A percentile compares a stretch with the other conserved stretches of the same genome.
Evolutionary conservation across 2,113 vertebrate genomes (phyloP).

Genomic region (Paramormyrops kingsleyae): DNA sequence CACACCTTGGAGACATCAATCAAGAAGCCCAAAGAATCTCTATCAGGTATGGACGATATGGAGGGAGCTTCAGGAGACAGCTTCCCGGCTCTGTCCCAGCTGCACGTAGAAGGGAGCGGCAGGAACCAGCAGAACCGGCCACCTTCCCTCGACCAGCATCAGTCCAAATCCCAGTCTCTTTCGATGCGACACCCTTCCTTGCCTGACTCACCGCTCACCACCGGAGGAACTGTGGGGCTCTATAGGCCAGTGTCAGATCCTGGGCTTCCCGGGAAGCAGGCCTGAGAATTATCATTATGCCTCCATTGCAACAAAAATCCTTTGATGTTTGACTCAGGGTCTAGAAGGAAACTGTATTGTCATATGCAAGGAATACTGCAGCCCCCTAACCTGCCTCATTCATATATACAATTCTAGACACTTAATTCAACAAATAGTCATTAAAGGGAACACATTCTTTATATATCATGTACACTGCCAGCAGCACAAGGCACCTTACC

Average conservation of each 20-base stretch:
- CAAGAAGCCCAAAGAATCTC: constrained; percentile 81
- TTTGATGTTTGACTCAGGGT: constrained; percentile 95
- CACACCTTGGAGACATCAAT: constrained; percentile 68
- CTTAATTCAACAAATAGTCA: background rate
- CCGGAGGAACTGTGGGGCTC: constrained; percentile 69
- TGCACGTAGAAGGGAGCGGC: constrained; percentile 31
- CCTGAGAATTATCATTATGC: constrained; percentile 41
- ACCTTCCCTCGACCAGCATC: constrained; percentile 47
- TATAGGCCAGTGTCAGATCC: constrained; percentile 91
- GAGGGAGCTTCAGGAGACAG: constrained; percentile 73
- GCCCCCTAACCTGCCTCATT: constrained; percentile 71
- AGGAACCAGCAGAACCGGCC: constrained; percentile 41
- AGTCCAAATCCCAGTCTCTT: constrained; percentile 60
- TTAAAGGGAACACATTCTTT: constrained; percentile 21
- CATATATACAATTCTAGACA: constrained; percentile 13
- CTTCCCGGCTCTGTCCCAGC: constrained; percentile 58
- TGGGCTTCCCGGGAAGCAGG: constrained; percentile 82
- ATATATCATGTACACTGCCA: constrained; percentile 77
- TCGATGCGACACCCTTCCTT: constrained; percentile 77
- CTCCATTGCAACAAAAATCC: constrained; percentile 64
- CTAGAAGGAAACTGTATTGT: constrained; percentile 59
- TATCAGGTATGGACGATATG: constrained; percentile 60
- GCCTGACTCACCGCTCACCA: constrained; percentile 72
- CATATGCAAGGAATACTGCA: constrained; percentile 86
- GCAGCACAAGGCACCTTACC: constrained; percentile 73